Base-by-base conservation (phyloP, 92 coral and sea anemone genomes). In the Nematostella vectensis region DNA sequence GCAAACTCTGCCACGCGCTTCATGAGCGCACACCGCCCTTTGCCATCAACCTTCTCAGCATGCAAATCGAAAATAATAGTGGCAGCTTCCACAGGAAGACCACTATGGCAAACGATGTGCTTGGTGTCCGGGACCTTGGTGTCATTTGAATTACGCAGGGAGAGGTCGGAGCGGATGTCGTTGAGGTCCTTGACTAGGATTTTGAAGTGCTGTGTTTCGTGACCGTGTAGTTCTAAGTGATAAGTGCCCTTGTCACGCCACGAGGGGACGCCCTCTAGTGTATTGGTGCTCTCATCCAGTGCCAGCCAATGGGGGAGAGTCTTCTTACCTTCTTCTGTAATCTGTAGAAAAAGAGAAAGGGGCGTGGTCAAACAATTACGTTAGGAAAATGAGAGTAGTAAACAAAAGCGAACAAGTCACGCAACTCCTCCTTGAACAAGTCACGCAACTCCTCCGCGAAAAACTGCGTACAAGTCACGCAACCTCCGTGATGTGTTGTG, bases 281-380 rank as follows among this genome's bases (percentile, higher is more conserved):
- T 48, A 39, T 82, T 75, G 29, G 57, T 68, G 39, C 56, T 45
- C 12, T 56, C 48, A 58, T 87, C 85, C 54, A 57, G 82, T 20
- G 91, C 76, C 62, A 93, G 83, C 99, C 99, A 93, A 52, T 81
- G 68, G 25, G 99, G 98, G 45, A 91, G 62, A 27, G 61, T 29
- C 30, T 74, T 66, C 58, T 77, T 76, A 38, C 95, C 98, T 50
- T 58, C 66, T 70, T 80, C 88, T 11, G 58, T 52, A 11, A 72
- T 87, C 99, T 93, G 59, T 24, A 48, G 19, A 47, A 28, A 27
- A 17, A 48, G 25, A n/a, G 58, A 36, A 25, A 55, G 15, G 18
- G 11, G 3, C 36, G 12, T 6, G 15, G 40, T 33, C 8, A 33
- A n/a, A n/a, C n/a, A n/a, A n/a, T n/a, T n/a, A n/a, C n/a, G n/a